These are phyloP conservation scores for Eristalis intricaria DNA, from an alignment of 2,888 invertebrate genomes.

Conservation along the genomic window DNA sequence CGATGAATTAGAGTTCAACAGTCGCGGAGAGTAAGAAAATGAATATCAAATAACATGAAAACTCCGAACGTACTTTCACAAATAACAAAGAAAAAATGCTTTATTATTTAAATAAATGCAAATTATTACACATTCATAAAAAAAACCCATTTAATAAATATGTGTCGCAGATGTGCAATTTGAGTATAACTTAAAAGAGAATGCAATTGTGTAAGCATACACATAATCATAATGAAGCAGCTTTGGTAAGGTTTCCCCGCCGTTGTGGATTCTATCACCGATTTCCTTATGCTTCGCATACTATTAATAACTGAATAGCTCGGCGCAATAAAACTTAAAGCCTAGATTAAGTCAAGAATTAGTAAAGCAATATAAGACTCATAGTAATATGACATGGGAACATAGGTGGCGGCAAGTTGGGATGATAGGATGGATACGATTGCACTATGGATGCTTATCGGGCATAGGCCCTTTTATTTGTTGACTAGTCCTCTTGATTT, in stretches of 20 bases:
- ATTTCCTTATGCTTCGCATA: conserved; percentile 31
- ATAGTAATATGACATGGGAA: conserved; percentile 39
- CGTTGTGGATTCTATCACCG: conserved; percentile 18
- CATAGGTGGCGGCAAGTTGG: conserved; percentile 56
- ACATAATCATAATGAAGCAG: conserved; percentile 57
- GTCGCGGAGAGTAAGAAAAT: background rate
- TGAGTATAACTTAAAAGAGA: conserved; percentile 29
- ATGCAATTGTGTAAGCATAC: conserved; percentile 19
- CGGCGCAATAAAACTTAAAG: conserved; percentile 30
- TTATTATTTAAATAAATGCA: conserved; percentile 49
- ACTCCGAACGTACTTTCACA: background rate
- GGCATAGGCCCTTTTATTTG: conserved; percentile 75
- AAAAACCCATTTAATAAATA: conserved; percentile 49
- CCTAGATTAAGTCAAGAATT: conserved; percentile 33
- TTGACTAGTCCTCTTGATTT: conserved; percentile 81
- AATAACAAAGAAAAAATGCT: conserved; percentile 39
- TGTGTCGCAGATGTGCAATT: conserved; percentile 28
- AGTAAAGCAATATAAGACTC: conserved; percentile 32
- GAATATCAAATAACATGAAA: background rate
- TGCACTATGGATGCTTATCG: conserved; percentile 18
- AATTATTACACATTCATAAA: conserved; percentile 48
- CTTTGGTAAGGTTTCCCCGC: conserved; percentile 50
- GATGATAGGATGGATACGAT: conserved; percentile 38
- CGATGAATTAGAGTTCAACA: background rate
- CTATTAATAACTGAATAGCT: conserved; percentile 19